These are phyloP conservation scores for Andinoacara biseriatus DNA, from an alignment of 2,113 vertebrate species.

Conservation along the genomic window DNA sequence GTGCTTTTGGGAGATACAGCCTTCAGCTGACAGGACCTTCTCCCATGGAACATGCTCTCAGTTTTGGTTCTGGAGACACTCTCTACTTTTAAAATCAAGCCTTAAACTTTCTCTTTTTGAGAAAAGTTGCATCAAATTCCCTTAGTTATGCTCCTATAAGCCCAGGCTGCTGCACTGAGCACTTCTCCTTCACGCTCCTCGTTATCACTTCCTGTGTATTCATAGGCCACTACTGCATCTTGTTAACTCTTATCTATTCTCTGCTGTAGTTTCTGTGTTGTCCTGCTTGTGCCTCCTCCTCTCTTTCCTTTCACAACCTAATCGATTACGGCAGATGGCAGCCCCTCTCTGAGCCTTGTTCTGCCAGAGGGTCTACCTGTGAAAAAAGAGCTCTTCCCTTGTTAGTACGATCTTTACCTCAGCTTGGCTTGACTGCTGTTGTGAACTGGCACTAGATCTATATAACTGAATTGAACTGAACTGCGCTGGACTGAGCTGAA, in stretches of 20 bases:
- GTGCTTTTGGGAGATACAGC: not conserved
- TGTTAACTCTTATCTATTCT: not conserved
- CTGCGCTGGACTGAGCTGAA: not conserved
- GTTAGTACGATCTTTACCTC: not conserved
- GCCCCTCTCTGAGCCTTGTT: not conserved
- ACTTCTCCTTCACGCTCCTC: not conserved
- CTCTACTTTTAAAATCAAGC: not conserved
- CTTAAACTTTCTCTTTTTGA: not conserved
- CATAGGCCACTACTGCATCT: not conserved
- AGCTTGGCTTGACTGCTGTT: not conserved
- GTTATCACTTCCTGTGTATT: not conserved
- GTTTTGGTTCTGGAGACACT: not conserved
- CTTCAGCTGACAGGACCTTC: not conserved
- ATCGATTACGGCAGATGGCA: not conserved
- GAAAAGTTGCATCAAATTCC: not conserved
- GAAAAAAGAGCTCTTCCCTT: not conserved
- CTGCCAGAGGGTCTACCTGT: not conserved
- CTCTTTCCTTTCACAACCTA: not conserved
- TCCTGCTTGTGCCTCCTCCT: not conserved
- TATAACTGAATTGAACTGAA: too few species aligned
- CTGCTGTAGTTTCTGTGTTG: not conserved
- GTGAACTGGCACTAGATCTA: not conserved
- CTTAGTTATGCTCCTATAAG: not conserved
- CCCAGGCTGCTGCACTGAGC: not conserved
- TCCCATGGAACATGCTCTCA: not conserved